A percentile compares a stretch with the other conserved stretches of the same genome.
Conservation (phyloP, 1,140 invertebrate species). For the Drosophila persimilis region DNA sequence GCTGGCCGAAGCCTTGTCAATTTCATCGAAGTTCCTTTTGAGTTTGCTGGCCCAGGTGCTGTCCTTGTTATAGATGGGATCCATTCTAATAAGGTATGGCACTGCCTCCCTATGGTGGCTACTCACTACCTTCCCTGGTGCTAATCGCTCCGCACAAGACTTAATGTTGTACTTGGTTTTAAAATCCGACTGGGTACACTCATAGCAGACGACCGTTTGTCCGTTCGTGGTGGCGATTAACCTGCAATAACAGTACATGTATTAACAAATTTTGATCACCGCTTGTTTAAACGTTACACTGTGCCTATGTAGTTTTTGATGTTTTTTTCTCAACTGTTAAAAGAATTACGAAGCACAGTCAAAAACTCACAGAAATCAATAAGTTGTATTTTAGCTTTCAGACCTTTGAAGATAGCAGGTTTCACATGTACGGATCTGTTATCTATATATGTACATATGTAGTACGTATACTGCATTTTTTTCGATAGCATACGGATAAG, state of each 20-base stretch:
- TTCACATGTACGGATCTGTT: constrained; percentile 15
- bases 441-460: constrained; percentile 11
- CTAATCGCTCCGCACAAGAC: constrained; percentile 23
- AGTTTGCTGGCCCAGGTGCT: constrained; percentile 59
- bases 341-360: too few relatives aligned
- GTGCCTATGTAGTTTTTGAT: too few relatives aligned
- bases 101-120: constrained; percentile 26
- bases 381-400: not conserved
- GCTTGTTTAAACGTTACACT: too few relatives aligned
- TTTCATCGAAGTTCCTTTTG: constrained; percentile 71
- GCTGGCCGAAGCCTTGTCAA: constrained; percentile 71
- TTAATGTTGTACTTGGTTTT: constrained; percentile 40
- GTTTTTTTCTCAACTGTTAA: too few relatives aligned
- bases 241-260: constrained; percentile 21
- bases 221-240: constrained; percentile 41
- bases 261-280: not conserved
- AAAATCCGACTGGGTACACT: constrained; percentile 45
- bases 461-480: constrained; percentile 19
- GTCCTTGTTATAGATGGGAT: constrained; percentile 55
- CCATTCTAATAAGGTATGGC: constrained; percentile 41
- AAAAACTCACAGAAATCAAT: not conserved
- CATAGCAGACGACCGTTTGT: constrained; percentile 50
- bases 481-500: constrained; percentile 46
- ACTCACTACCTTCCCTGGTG: constrained; percentile 9
- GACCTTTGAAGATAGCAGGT: constrained; percentile 1